Evolutionary conservation across 2,797 vertebrate species (phyloP).

Genomic region (Thaleichthys pacificus): DNA sequence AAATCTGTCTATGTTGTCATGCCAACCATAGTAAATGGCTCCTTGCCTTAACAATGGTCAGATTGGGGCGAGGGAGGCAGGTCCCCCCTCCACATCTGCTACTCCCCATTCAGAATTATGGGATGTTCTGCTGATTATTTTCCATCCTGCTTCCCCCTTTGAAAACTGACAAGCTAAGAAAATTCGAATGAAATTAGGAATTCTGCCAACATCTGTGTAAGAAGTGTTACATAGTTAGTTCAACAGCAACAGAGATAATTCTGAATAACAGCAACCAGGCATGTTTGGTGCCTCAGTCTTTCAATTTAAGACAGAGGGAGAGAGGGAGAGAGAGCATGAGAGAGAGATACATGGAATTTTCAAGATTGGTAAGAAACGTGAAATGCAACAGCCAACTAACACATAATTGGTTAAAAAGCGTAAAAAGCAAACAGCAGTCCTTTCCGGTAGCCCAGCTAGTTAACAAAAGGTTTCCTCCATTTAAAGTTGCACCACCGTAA

Average conservation of each 20-base stretch:
- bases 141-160: conserved; percentile 67
- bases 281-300: not conserved
- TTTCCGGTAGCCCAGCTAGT: not conserved
- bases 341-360: conserved; percentile 6
- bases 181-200: conserved; percentile 67
- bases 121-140: conserved; percentile 80
- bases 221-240: conserved; percentile 37
- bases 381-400: not conserved
- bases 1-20: conserved; percentile 86
- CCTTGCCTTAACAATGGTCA: conserved; percentile 79
- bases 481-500: conserved; percentile 31
- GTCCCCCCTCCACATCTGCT: conserved; percentile 87
- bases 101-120: conserved; percentile 85
- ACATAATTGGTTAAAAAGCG: conserved; percentile 19
- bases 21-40: conserved; percentile 89
- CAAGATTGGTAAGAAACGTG: conserved; percentile 12
- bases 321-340: not conserved
- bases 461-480: conserved; percentile 1
- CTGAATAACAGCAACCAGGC: not conserved
- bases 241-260: conserved; percentile 21
- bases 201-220: conserved; percentile 70
- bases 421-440: not conserved
- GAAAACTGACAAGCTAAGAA: conserved; percentile 64
- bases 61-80: conserved; percentile 73
- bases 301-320: conserved; percentile 22